Evolutionary conservation across 1,140 invertebrate species (phyloP).

Genomic region (Gonatopus flavifemur): DNA sequence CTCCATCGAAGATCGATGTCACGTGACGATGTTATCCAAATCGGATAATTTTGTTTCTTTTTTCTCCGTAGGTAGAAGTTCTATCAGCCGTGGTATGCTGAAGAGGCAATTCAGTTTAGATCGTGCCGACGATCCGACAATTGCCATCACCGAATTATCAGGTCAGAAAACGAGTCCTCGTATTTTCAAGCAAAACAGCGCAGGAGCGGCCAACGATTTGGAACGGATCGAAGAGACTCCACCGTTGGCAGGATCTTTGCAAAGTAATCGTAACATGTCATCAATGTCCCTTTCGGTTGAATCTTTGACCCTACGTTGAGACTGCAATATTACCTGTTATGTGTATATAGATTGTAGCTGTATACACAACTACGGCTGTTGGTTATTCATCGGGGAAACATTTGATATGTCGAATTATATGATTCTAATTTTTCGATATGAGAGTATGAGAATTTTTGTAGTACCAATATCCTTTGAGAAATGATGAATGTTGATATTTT

Average conservation of each 20-base stretch:
- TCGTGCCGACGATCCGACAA: constrained; percentile 60
- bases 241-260: constrained; percentile 30
- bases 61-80: constrained; percentile 29
- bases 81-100: constrained; percentile 60
- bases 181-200: constrained; percentile 71
- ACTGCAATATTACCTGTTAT: no score
- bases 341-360: no score
- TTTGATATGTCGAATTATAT: no score
- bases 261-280: constrained; percentile 45
- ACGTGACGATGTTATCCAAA: no score
- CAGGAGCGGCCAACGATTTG: constrained; percentile 69
- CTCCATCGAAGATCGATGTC: no score
- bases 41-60: not conserved
- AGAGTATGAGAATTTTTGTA: no score
- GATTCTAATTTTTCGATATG: no score
- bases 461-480: no score
- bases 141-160: not conserved
- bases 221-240: constrained; percentile 72
- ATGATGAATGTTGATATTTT: no score
- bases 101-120: constrained; percentile 73
- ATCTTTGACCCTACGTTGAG: constrained; percentile 48
- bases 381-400: no score
- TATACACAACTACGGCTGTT: no score
- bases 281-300: constrained; percentile 56
- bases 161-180: constrained; percentile 32